phyloP scores from a whole-genome alignment of 2,113 vertebrate genomes.

The Hippocampus guttulatus region DNA sequence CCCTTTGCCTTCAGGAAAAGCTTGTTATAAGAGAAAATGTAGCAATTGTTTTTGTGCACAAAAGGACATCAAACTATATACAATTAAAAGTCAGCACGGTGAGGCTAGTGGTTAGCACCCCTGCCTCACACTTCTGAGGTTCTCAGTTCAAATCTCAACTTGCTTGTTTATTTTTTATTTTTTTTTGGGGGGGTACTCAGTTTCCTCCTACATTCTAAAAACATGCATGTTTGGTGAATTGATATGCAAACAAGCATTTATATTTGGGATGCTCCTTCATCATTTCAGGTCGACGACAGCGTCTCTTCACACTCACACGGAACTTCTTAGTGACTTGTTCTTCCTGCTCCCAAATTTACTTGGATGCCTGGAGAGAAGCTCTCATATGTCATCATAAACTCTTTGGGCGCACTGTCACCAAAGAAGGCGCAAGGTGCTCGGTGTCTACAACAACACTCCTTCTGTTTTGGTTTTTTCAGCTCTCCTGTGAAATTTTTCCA shows the following conservation, averaged over 20 bases:
- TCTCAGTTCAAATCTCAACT: too few relatives aligned
- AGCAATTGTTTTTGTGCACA: too few relatives aligned
- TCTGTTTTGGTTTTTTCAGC: constrained; percentile 19
- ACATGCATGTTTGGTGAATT: background rate
- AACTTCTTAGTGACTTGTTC: background rate
- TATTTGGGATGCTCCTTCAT: background rate
- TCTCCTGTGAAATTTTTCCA: constrained; percentile 16
- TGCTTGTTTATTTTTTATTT: too few relatives aligned
- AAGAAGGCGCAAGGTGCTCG: constrained; percentile 18
- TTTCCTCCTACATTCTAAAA: background rate
- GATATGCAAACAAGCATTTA: background rate
- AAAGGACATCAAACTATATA: too few relatives aligned
- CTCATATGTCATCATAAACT: constrained; percentile 3
- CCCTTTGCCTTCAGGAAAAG: too few relatives aligned
- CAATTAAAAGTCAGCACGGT: too few relatives aligned
- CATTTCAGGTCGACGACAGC: background rate
- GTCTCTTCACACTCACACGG: background rate
- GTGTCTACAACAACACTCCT: constrained; percentile 4
- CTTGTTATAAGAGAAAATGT: too few relatives aligned
- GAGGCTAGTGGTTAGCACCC: too few relatives aligned
- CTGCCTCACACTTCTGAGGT: too few relatives aligned
- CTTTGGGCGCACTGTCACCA: constrained; percentile 34
- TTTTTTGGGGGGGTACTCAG: too few relatives aligned
- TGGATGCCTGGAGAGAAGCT: constrained; percentile 6
- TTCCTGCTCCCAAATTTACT: background rate